These are phyloP conservation scores for Orientallactaga bullata DNA, from an alignment of 2,113 vertebrate species.

Conservation along the genomic window DNA sequence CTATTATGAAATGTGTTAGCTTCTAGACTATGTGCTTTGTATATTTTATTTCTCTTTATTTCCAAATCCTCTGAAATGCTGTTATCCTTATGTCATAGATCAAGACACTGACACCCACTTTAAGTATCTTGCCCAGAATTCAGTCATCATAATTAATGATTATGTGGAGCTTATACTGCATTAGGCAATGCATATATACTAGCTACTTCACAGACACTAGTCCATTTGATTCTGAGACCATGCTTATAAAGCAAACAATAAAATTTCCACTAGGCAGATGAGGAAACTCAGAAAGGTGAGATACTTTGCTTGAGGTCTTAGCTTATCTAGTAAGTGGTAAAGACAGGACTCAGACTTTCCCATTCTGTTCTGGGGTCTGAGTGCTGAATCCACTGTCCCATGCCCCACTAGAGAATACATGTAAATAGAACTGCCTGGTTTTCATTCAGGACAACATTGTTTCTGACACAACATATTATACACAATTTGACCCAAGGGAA, in stretches of 20 bases:
- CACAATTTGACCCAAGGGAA: background rate
- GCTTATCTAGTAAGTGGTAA: background rate
- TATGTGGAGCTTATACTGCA: background rate
- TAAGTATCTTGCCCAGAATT: background rate
- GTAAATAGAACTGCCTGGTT: background rate
- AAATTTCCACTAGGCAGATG: background rate
- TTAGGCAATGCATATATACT: background rate
- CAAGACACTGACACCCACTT: background rate
- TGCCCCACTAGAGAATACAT: background rate
- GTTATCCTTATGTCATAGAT: background rate
- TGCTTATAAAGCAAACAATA: background rate
- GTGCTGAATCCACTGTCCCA: background rate
- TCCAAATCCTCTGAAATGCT: background rate
- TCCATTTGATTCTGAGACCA: background rate
- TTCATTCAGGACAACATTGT: background rate
- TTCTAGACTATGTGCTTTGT: background rate
- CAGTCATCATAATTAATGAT: background rate
- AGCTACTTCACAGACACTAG: background rate
- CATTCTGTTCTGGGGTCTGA: background rate
- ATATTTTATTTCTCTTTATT: background rate
- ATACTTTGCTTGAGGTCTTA: background rate
- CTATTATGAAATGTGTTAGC: background rate
- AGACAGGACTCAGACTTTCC: background rate
- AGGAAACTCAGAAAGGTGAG: slow-evolving; percentile 4
- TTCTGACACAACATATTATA: background rate